A percentile compares a stretch with the other conserved stretches of the same genome.
Conservation (phyloP, 2,888 invertebrate species). For the Meghimatium bilineatum region DNA sequence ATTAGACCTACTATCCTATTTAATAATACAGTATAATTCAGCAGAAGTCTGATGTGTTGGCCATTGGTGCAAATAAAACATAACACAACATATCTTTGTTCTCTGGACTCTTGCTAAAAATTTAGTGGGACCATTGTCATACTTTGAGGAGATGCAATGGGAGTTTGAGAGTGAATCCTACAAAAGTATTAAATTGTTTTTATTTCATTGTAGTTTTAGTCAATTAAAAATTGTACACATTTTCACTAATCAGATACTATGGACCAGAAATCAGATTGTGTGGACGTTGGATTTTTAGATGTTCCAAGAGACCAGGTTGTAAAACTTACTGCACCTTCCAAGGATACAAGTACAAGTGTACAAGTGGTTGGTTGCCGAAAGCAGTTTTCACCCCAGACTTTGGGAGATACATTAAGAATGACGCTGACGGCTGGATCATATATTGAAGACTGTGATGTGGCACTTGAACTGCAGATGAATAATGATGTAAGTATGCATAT, state of each 20-base stretch:
- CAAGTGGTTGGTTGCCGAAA: neutral
- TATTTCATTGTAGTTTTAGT: neutral
- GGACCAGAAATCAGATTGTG: slow-evolving; percentile 32
- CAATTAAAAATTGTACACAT: neutral
- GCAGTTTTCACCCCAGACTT: slow-evolving; percentile 24
- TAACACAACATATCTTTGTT: too few relatives aligned
- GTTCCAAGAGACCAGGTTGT: slow-evolving; percentile 33
- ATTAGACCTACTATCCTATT: too few relatives aligned
- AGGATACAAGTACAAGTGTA: neutral
- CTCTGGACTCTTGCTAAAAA: too few relatives aligned
- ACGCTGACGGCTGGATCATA: neutral
- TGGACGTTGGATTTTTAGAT: slow-evolving; percentile 28
- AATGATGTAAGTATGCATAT: slow-evolving; percentile 20
- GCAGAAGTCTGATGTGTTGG: too few relatives aligned
- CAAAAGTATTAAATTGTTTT: neutral
- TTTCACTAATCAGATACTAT: slow-evolving; percentile 22
- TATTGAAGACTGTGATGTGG: slow-evolving; percentile 33
- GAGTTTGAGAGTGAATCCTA: too few relatives aligned
- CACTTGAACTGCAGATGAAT: slow-evolving; percentile 29
- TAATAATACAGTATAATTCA: too few relatives aligned
- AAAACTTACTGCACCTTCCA: slow-evolving; percentile 1
- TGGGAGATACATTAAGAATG: slow-evolving; percentile 30
- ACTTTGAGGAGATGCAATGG: too few relatives aligned
- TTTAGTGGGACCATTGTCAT: too few relatives aligned
- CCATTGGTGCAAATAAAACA: too few relatives aligned